Percentiles rank a stretch among this genome's conserved stretches.
phyloP scores from a whole-genome alignment of 2,113 vertebrate genomes.

The Petrocephalus zakoni region DNA sequence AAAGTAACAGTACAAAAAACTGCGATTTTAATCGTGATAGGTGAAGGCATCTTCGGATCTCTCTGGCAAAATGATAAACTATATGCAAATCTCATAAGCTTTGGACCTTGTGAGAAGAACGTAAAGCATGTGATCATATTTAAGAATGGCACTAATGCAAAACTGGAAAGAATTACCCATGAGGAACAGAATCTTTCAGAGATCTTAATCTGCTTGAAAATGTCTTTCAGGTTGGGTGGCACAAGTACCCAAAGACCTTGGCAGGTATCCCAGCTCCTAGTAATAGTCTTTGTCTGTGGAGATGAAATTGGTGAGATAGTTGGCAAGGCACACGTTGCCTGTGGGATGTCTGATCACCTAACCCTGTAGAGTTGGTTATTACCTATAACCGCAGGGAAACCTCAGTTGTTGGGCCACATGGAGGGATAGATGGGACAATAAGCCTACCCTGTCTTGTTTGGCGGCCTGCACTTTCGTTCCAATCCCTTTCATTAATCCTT shows the following conservation, averaged over 20 bases:
- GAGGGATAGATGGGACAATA: neutral
- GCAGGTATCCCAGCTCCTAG: neutral
- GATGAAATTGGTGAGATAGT: neutral
- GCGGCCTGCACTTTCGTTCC: neutral
- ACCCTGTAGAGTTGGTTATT: neutral
- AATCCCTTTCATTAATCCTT: neutral
- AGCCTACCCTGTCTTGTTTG: neutral
- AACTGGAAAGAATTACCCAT: neutral
- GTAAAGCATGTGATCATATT: neutral
- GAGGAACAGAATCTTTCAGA: neutral
- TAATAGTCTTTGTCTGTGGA: neutral
- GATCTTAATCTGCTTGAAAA: neutral
- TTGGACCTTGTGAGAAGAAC: neutral
- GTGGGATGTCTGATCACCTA: neutral
- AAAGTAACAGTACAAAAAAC: neutral
- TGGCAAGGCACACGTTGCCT: neutral
- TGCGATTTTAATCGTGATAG: neutral
- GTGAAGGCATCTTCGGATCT: neutral
- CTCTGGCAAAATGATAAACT: neutral
- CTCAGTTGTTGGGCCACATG: neutral
- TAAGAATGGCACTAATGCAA: neutral
- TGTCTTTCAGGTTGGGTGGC: neutral
- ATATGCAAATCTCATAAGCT: neutral
- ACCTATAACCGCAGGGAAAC: neutral
- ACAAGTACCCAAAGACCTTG: neutral